A percentile compares a stretch with the other conserved stretches of the same genome.
Conservation (phyloP, 2,888 invertebrate genomes). For the Athalia circularis region DNA sequence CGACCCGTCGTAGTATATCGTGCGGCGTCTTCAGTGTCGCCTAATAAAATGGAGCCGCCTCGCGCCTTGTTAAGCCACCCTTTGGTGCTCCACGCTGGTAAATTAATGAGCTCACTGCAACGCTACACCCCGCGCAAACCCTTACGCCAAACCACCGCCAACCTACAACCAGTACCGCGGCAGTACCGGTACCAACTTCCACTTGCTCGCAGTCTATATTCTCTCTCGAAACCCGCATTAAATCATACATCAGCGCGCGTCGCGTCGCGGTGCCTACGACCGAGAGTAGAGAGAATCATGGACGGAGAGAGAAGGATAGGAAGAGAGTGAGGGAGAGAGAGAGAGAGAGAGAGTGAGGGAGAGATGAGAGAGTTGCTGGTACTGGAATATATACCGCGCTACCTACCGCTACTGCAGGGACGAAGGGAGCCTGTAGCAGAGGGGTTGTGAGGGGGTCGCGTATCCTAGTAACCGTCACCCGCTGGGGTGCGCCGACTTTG, state of each 20-base stretch:
- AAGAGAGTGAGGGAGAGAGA: constrained; percentile 37
- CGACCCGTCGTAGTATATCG: neutral
- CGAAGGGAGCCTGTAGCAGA: constrained; percentile 38
- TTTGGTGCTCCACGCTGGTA: constrained; percentile 66
- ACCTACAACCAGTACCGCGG: too few species aligned
- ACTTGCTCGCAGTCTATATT: constrained; percentile 57
- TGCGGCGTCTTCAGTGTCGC: constrained; percentile 63
- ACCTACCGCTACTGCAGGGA: constrained; percentile 47
- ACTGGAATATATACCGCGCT: constrained; percentile 48
- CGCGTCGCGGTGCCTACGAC: constrained; percentile 54
- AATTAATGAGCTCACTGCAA: constrained; percentile 73
- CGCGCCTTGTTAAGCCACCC: constrained; percentile 70
- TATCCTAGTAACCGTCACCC: constrained; percentile 64
- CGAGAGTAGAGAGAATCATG: constrained; percentile 35
- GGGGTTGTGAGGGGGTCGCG: constrained; percentile 58
- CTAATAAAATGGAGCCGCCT: constrained; percentile 67
- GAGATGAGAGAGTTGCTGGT: constrained; percentile 42
- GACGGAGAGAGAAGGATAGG: constrained; percentile 42
- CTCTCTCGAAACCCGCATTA: constrained; percentile 67
- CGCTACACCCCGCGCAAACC: constrained; percentile 68
- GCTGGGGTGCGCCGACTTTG: constrained; percentile 56
- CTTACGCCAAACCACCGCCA: constrained; percentile 58
- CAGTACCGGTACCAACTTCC: constrained; percentile 52
- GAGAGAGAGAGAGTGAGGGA: constrained; percentile 27
- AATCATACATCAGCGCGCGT: constrained; percentile 70